Base-by-base conservation (phyloP, 2,797 vertebrate species). In the Acomys russatus region DNA sequence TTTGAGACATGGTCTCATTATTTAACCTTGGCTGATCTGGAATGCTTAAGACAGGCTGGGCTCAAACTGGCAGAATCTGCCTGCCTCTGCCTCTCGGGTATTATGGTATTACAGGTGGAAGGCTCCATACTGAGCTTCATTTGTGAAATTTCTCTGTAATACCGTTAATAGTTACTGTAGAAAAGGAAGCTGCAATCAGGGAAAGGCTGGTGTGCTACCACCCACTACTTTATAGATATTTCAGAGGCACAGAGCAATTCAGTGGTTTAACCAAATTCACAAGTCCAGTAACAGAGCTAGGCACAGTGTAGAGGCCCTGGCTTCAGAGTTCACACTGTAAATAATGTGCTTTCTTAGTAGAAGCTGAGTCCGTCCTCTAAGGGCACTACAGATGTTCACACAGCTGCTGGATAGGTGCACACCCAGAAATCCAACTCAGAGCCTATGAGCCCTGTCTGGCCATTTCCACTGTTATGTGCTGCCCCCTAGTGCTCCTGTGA, bases 391-490 rank as follows among this genome's bases (percentile, higher is more conserved):
- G 18, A 91, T 17, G 30, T 64, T 95, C 77, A 83, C 35, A 30
- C 22, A 51, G 28, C 49, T 4, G 30, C 54, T 30, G 6, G 56
- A 70, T 33, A n/a, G 25, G 35, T 18, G 3, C 51, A 1, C 20
- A 9, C 7, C 28, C 23, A 49, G 10, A 44, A 88, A 35, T 82
- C 56, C 44, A 70, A n/a, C 15, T 91, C 74, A 23, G 71, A 86
- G 30, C 1, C 23, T 0, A 30, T 3, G 79, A 68, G 51, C 1
- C 0, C 87, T 84, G 64, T 78, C 84, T 74, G 90, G 54, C 35
- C 56, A 73, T 95, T 97, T 94, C 86, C 17, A 18, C 88, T 68
- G 51, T n/a, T 83, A 66, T 51, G 49, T 97, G 85, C 96, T 96
- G 95, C 97, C 96, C 90, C 82, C 97, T 96, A 66, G 92, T 73